These are phyloP conservation scores for Drosophila albomicans DNA, from an alignment of 1,140 invertebrate genomes.

Conservation along the genomic window DNA sequence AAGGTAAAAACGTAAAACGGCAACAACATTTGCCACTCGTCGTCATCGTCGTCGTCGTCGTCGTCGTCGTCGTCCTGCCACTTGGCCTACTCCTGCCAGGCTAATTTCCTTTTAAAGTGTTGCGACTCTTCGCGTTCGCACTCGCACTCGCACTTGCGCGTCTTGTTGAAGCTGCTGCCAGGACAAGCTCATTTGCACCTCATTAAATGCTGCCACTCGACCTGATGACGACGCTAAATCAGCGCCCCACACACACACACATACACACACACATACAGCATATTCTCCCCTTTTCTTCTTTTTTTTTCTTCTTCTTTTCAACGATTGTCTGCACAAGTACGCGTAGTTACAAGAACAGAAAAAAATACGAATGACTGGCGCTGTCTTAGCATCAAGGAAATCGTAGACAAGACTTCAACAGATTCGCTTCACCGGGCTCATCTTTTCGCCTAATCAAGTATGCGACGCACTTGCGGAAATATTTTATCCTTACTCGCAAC, in stretches of 20 bases:
- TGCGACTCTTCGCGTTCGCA: constrained; percentile 56
- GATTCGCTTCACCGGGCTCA: neutral
- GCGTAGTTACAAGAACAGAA: neutral
- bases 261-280: neutral
- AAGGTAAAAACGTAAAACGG: constrained; percentile 41
- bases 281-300: constrained; percentile 30
- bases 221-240: constrained; percentile 72
- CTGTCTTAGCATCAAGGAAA: neutral
- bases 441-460: neutral
- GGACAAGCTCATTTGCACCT: constrained; percentile 83
- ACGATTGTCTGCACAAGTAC: constrained; percentile 2
- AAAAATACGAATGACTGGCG: neutral
- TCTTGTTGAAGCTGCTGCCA: constrained; percentile 47
- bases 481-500: too few species aligned
- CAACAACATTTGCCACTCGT: constrained; percentile 77
- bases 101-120: constrained; percentile 82
- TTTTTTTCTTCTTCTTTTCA: neutral
- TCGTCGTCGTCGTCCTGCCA: constrained; percentile 56
- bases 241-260: constrained; percentile 14
- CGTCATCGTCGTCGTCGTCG: neutral
- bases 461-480: too few species aligned
- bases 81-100: constrained; percentile 79
- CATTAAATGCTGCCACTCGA: constrained; percentile 83
- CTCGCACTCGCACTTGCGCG: constrained; percentile 4
- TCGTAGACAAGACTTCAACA: neutral